Conservation (phyloP, 2,113 vertebrate genomes). For the Amblyornis subalaris region DNA sequence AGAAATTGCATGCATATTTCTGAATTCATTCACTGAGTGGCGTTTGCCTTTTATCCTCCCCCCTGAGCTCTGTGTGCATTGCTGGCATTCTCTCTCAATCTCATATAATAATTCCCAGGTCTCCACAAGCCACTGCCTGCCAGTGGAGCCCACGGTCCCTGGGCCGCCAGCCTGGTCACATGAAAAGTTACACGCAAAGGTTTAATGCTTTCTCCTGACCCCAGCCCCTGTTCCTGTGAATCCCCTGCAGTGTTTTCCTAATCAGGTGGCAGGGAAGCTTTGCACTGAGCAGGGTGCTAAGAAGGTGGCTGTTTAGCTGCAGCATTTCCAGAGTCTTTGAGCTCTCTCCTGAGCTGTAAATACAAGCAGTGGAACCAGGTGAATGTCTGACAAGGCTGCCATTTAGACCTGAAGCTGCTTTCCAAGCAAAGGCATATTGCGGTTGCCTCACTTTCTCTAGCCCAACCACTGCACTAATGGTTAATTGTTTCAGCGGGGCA, state of each 20-base stretch:
- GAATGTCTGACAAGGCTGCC: background rate
- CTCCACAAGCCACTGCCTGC: background rate
- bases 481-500: background rate
- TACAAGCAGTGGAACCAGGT: background rate
- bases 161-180: background rate
- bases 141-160: background rate
- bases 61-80: background rate
- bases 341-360: background rate
- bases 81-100: constrained; percentile 33
- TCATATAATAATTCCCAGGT: constrained; percentile 24
- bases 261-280: constrained; percentile 7
- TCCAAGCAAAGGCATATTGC: background rate
- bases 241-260: constrained; percentile 10
- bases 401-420: background rate
- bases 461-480: background rate
- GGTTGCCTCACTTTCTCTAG: background rate
- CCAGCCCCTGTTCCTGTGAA: background rate
- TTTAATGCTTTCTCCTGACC: constrained; percentile 25
- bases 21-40: background rate
- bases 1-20: constrained; percentile 5
- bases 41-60: background rate
- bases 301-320: background rate
- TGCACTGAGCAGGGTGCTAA: background rate
- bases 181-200: background rate
- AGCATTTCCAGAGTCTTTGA: background rate